Conservation (phyloP, 2,888 invertebrate species). For the Chironomus tentans region DNA sequence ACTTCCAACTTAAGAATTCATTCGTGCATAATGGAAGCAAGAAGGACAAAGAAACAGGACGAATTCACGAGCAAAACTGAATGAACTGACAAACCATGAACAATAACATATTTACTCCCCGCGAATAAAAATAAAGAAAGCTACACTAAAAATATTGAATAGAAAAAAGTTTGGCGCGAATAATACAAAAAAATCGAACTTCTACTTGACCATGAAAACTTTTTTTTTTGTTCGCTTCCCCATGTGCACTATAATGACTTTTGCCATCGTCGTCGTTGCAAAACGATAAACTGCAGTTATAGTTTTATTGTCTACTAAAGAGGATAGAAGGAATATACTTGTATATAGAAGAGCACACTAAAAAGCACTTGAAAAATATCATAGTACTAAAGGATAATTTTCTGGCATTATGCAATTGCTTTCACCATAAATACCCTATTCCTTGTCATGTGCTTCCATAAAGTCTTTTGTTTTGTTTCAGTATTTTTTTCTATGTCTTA, state of each 20-base stretch:
- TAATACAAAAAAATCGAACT: conserved; percentile 8
- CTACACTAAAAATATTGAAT: not conserved
- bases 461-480: not conserved
- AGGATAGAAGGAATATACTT: not conserved
- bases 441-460: not conserved
- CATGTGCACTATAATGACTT: conserved; percentile 1
- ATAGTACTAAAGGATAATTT: conserved; percentile 14
- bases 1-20: too few species aligned
- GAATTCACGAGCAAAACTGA: not conserved
- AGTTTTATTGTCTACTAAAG: conserved; percentile 14
- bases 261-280: not conserved
- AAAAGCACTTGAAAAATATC: not conserved
- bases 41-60: not conserved
- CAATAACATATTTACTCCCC: too few species aligned
- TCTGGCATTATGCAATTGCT: conserved; percentile 14
- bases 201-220: not conserved
- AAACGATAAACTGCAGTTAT: conserved; percentile 15
- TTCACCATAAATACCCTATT: not conserved
- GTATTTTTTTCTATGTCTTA: not conserved
- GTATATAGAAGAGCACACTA: not conserved
- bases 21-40: not conserved
- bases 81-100: not conserved
- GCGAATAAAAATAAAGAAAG: too few species aligned
- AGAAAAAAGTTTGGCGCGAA: not conserved
- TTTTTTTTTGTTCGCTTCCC: not conserved